Base-by-base conservation (phyloP, 2,113 vertebrate genomes). In the Rhinopomastus cyanomelas region DNA sequence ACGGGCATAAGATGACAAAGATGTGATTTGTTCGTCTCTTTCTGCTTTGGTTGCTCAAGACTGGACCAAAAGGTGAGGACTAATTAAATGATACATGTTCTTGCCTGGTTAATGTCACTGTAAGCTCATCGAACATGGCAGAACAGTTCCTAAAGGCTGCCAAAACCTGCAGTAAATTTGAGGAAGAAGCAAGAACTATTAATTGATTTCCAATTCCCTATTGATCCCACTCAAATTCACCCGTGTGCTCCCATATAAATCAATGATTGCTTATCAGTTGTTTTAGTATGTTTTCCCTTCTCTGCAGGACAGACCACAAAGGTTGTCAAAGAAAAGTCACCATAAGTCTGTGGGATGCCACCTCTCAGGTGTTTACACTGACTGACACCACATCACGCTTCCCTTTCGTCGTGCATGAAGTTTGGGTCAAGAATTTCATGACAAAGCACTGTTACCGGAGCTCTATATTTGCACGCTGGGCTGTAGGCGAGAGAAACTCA, bases 151-250 rank as follows among this genome's bases (percentile, higher is more conserved):
- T 92, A 59, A 69, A 82, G 68, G 66, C 86, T 91, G 94, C 76
- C 94, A 97, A 96, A 95, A 94, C 48, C 42, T 84, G 74, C 92
- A 96, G 96, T 93, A 82, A 76, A 81, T 95, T 89, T 96, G 79
- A 21, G 29, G 53, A 84, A 95, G 90, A 96, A 97, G 96, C 55
- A 95, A 92, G 95, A 80, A 96, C 94, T 94, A 94, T 92, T 96
- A 95, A 97, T 66, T 94, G 96, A 97, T 95, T 95, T 96, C 88
- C 94, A 86, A 96, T 97, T 94, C 56, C 25, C 60, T 91, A 74
- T 86, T 84, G 53, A 81, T 91, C 34, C 80, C 93, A 95, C 93
- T 95, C 88, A 93, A 87, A 95, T 86, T 42, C 61, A 95, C 21
- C 19, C 11, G 49, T 16, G 68, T 55, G 51, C 46, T 91, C 81